phyloP scores from a whole-genome alignment of 2,888 invertebrate species.

The Stomorhina lunata region DNA sequence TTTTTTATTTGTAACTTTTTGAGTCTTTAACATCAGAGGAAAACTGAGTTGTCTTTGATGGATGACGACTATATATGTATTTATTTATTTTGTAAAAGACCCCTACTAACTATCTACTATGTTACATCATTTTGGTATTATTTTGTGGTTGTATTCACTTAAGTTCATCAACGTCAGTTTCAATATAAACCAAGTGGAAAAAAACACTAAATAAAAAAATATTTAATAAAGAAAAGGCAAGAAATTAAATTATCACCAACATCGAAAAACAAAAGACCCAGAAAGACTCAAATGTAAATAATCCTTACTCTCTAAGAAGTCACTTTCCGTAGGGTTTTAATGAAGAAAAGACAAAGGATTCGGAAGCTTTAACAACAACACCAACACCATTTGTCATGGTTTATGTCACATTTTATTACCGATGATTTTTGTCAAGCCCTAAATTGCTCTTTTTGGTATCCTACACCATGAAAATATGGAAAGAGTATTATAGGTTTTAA shows the following conservation, averaged over 20 bases:
- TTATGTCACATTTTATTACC: slow-evolving; percentile 52
- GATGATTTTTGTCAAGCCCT: slow-evolving; percentile 47
- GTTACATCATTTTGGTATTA: slow-evolving; percentile 14
- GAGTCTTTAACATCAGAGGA: slow-evolving; percentile 6
- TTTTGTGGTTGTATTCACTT: slow-evolving; percentile 46
- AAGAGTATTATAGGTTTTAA: too few relatives aligned
- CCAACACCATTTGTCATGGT: slow-evolving; percentile 55
- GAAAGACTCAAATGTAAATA: slow-evolving; percentile 37
- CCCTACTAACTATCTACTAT: not conserved
- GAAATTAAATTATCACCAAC: slow-evolving; percentile 25
- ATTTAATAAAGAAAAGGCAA: slow-evolving; percentile 31
- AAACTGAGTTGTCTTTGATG: slow-evolving; percentile 44
- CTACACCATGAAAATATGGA: too few relatives aligned
- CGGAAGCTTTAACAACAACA: slow-evolving; percentile 35
- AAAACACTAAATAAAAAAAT: slow-evolving; percentile 3
- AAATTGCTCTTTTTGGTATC: slow-evolving; percentile 35
- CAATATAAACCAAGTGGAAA: slow-evolving; percentile 18
- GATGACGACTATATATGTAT: too few relatives aligned
- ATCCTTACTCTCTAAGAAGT: too few relatives aligned
- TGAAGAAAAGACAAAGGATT: slow-evolving; percentile 26
- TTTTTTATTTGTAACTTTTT: not conserved
- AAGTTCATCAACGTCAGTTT: slow-evolving; percentile 50
- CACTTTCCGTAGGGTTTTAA: slow-evolving; percentile 1
- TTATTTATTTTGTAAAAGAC: slow-evolving; percentile 27
- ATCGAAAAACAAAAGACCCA: slow-evolving; percentile 20